Percentiles rank a stretch among this genome's conserved stretches.
phyloP scores from a whole-genome alignment of 1,140 invertebrate species.

The Archivesica marissinica region DNA sequence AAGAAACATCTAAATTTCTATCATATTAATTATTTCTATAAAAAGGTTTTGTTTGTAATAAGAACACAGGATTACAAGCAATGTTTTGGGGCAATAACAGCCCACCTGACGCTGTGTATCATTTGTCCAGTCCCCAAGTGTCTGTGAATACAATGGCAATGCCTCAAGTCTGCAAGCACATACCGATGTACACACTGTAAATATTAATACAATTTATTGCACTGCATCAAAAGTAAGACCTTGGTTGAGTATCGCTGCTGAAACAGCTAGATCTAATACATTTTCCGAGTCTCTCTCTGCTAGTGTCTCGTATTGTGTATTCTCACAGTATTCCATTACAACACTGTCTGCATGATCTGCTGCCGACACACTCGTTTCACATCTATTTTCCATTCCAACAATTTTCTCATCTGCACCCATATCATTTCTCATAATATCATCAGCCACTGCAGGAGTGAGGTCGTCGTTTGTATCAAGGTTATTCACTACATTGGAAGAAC shows the following conservation, averaged over 20 bases:
- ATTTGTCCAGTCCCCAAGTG: no score
- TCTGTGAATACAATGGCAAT: no score
- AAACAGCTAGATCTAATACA: constrained; percentile 52
- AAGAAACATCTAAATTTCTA: no score
- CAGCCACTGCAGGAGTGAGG: neutral
- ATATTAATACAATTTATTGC: neutral
- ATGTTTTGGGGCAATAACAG: no score
- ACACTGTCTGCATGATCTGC: neutral
- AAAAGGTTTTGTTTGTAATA: no score
- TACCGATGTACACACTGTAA: no score
- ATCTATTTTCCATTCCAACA: neutral
- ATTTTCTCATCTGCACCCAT: neutral
- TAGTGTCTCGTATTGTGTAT: neutral
- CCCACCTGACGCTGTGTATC: no score
- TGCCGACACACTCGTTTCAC: neutral
- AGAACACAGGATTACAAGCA: no score
- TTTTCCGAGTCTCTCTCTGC: neutral
- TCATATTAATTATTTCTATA: no score
- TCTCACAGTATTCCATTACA: neutral
- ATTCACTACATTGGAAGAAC: neutral
- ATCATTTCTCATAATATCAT: neutral
- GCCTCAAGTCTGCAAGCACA: no score
- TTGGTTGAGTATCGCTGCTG: constrained; percentile 45
- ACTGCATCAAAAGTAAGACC: constrained; percentile 25
- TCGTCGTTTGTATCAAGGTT: neutral